A percentile compares a stretch with the other conserved stretches of the same genome.
phyloP scores from a whole-genome alignment of 2,888 invertebrate genomes.

The Crocallis elinguaria region DNA sequence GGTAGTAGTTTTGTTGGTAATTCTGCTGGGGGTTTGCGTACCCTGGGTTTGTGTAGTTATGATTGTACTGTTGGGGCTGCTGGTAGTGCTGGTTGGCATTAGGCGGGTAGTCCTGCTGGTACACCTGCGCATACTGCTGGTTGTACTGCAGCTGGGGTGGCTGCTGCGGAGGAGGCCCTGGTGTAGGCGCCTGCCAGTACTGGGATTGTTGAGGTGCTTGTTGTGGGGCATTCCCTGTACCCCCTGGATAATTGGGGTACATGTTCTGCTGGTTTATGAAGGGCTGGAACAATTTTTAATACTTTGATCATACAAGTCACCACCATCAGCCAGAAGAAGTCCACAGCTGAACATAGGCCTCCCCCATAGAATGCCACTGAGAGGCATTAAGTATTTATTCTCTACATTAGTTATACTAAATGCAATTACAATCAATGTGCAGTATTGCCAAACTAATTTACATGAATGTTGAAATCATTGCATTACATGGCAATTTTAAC shows the following conservation, averaged over 20 bases:
- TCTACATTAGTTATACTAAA: no score
- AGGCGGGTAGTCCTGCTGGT: conserved; percentile 61
- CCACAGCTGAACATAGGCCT: no score
- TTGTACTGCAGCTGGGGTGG: conserved; percentile 58
- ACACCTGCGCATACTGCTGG: conserved; percentile 74
- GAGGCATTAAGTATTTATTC: no score
- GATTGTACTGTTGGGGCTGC: conserved; percentile 42
- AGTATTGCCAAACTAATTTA: no score
- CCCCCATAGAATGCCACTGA: no score
- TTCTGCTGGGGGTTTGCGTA: conserved; percentile 42
- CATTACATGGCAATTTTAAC: no score
- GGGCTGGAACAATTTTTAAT: conserved; percentile 56
- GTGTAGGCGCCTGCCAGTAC: conserved; percentile 62
- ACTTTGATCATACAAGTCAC: no score
- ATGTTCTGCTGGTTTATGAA: conserved; percentile 67
- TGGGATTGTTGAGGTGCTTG: conserved; percentile 56
- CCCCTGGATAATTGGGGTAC: conserved; percentile 64
- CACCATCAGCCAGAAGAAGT: no score
- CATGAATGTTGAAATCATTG: no score
- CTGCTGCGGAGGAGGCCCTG: conserved; percentile 3
- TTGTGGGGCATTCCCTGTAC: conserved; percentile 38
- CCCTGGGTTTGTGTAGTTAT: conserved; percentile 33
- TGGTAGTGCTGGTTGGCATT: conserved; percentile 70
- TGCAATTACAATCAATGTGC: no score
- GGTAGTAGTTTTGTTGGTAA: conserved; percentile 38